Percentiles rank a stretch among this genome's conserved stretches.
Evolutionary conservation across 53 echinoderm and acorn worm genomes (phyloP).

Genomic region (Arbacia lixula): DNA sequence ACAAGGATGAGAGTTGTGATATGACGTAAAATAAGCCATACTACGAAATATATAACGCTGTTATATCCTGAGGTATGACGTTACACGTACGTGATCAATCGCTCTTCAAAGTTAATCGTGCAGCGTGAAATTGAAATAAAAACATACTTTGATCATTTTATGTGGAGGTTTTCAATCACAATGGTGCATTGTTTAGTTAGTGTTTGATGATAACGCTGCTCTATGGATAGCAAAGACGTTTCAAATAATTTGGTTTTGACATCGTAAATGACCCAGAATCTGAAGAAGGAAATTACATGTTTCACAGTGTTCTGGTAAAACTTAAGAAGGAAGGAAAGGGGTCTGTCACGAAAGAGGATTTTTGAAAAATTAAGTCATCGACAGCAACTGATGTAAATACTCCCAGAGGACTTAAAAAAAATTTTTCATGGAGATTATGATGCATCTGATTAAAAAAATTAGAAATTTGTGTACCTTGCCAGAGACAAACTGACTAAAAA

Average conservation of each 20-base stretch:
- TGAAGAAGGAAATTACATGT: constrained; percentile 18
- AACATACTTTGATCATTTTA: constrained; percentile 1
- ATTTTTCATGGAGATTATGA: constrained; percentile 1
- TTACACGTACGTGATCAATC: no score
- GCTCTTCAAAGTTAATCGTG: no score
- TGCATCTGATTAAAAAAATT: constrained; percentile 43
- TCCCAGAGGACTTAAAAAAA: constrained; percentile 55
- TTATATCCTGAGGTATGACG: no score
- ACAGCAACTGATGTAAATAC: constrained; percentile 41
- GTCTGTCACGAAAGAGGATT: constrained; percentile 43
- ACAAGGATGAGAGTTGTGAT: no score
- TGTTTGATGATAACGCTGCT: constrained; percentile 27
- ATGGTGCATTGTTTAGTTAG: constrained; percentile 7
- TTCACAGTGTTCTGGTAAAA: constrained; percentile 42
- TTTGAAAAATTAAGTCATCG: constrained; percentile 56
- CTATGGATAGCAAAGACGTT: constrained; percentile 33
- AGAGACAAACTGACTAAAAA: constrained; percentile 30
- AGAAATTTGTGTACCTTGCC: constrained; percentile 26
- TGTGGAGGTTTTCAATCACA: neutral
- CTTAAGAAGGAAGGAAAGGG: constrained; percentile 62
- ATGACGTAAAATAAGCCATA: no score
- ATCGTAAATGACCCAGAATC: constrained; percentile 30
- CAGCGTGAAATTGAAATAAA: neutral
- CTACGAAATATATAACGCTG: no score
- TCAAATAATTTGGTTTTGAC: constrained; percentile 9